These are phyloP conservation scores for Pelecanoides urinatrix DNA, from an alignment of 2,113 vertebrate genomes.

Conservation along the genomic window DNA sequence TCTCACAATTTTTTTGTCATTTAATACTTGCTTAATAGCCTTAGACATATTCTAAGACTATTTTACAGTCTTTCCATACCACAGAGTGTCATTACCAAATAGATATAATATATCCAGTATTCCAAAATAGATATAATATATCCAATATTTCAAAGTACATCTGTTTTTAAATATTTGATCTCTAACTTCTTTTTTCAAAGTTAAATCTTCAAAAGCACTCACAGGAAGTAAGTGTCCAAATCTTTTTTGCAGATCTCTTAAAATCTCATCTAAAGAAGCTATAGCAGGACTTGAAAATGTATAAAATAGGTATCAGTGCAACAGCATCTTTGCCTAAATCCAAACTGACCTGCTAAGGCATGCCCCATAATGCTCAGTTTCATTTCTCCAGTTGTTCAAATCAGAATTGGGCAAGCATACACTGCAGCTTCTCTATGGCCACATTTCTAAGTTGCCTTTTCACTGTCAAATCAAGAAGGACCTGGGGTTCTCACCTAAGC, in stretches of 20 bases:
- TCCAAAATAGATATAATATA: neutral
- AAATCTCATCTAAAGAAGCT: neutral
- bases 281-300: neutral
- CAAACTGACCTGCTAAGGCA: neutral
- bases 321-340: neutral
- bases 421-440: neutral
- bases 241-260: neutral
- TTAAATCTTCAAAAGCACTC: neutral
- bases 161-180: constrained; percentile 28
- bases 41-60: neutral
- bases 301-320: neutral
- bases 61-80: neutral
- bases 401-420: neutral
- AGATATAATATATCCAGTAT: neutral
- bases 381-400: neutral
- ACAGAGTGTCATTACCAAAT: neutral
- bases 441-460: neutral
- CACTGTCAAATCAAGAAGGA: neutral
- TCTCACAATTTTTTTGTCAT: neutral
- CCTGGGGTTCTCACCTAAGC: neutral
- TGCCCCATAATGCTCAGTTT: neutral
- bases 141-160: neutral
- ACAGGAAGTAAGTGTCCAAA: neutral
- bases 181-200: neutral
- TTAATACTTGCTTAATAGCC: neutral